Base-by-base conservation (phyloP, 2,797 vertebrate genomes). In the Rousettus madagascariensis region DNA sequence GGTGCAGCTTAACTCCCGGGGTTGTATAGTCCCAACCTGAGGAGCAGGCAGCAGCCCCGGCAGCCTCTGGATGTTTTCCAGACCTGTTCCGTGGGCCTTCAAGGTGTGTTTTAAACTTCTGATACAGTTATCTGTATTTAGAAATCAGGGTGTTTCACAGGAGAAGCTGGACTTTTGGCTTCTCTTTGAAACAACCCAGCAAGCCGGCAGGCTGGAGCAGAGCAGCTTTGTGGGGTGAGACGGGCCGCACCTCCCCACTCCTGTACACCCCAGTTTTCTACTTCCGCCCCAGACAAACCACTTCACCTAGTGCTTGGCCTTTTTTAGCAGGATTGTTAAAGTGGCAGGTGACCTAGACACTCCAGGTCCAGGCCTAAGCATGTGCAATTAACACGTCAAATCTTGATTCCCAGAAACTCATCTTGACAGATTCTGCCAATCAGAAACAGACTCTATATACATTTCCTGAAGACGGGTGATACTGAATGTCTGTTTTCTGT, bases 371-470 rank as follows among this genome's bases (percentile, higher is more conserved):
- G 20, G 36, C 59, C 33, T 90, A 12, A 82, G 28, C 20, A 77
- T 19, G 6, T 16, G n/a, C n/a, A 46, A 36, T 36, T 61, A 83
- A 86, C 71, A 51, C 49, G 11, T 86, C 69, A 68, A 28, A 83
- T 85, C 49, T 87, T 49, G 12, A 95, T 78, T 90, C 77, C 74
- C 61, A 68, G 74, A 95, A 75, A 83, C 79, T 55, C 43, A 66
- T 51, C 51, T 89, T 63, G 57, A 61, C 55, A 59, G 65, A 87
- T 38, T 77, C 30, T 68, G 7, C 49, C 6, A 26, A 28, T 86
- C 11, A 86, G 61, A 91, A 87, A 61, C 16, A 55, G 69, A 41
- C 16, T 38, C 1, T 30, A 10, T 24, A 19, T 59, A 1, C 19
- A 15, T 69, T 74, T 83, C 51, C 65, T 74, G 72, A 80, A 88